A percentile compares a stretch with the other conserved stretches of the same genome.
Evolutionary conservation across 1,140 invertebrate species (phyloP).

Genomic region (Drosophila oshimai): DNA sequence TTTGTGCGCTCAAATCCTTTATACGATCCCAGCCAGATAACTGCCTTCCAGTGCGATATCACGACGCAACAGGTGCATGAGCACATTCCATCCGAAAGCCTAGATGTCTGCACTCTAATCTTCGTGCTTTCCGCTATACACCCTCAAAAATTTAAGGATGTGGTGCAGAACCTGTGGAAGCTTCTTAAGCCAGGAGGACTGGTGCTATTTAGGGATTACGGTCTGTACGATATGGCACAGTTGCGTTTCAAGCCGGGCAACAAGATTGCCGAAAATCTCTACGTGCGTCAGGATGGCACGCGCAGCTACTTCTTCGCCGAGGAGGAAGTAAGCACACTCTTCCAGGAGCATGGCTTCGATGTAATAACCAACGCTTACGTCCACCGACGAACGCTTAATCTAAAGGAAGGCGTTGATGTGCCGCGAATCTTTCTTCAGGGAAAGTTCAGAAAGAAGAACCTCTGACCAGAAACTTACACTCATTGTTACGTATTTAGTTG

Average conservation of each 20-base stretch:
- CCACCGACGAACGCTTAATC: slow-evolving; percentile 93
- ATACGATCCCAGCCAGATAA: slow-evolving; percentile 84
- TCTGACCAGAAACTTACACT: background rate
- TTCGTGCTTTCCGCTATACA: slow-evolving; percentile 98
- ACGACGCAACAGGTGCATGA: slow-evolving; percentile 86
- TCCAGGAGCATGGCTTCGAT: slow-evolving; percentile 88
- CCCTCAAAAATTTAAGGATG: slow-evolving; percentile 90
- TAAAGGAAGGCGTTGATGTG: slow-evolving; percentile 95
- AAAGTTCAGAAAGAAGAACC: slow-evolving; percentile 88
- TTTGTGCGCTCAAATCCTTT: slow-evolving; percentile 89
- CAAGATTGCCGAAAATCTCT: slow-evolving; percentile 97
- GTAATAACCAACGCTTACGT: slow-evolving; percentile 89
- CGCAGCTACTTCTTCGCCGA: slow-evolving; percentile 92
- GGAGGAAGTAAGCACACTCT: slow-evolving; percentile 85
- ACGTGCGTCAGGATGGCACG: slow-evolving; percentile 98
- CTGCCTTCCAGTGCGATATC: slow-evolving; percentile 90
- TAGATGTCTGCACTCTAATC: slow-evolving; percentile 96
- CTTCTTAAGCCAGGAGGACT: slow-evolving; percentile 91
- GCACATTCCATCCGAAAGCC: slow-evolving; percentile 83
- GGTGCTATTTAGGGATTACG: slow-evolving; percentile 97
- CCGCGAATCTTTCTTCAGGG: slow-evolving; percentile 95
- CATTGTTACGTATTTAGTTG: slow-evolving; percentile 26
- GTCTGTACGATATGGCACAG: slow-evolving; percentile 98
- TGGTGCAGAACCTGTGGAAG: slow-evolving; percentile 87
- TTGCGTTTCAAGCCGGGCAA: slow-evolving; percentile 95